Percentiles rank a stretch among this genome's conserved stretches.
These are phyloP conservation scores for Motacilla alba DNA, from an alignment of 2,113 vertebrate genomes.

Conservation along the genomic window DNA sequence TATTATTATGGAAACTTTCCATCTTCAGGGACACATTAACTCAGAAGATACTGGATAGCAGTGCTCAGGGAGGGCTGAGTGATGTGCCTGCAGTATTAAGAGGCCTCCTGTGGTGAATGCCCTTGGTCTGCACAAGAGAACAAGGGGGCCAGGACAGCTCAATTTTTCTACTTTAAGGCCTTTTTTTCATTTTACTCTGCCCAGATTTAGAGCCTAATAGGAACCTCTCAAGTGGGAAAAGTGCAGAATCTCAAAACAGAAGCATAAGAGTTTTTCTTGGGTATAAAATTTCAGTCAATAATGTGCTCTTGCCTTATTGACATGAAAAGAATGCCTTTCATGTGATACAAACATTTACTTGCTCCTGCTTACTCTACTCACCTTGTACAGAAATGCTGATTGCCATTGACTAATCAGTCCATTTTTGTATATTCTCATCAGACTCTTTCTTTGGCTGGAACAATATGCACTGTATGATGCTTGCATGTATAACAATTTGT, in stretches of 20 bases:
- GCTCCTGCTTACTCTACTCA: constrained; percentile 63
- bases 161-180: background rate
- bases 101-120: background rate
- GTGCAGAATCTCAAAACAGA: constrained; percentile 31
- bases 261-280: constrained; percentile 23
- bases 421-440: constrained; percentile 78
- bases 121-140: background rate
- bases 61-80: background rate
- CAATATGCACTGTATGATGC: constrained; percentile 76
- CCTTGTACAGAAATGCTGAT: constrained; percentile 64
- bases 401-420: constrained; percentile 68
- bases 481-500: constrained; percentile 78
- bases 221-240: constrained; percentile 41
- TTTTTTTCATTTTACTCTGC: background rate
- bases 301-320: constrained; percentile 51
- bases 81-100: background rate
- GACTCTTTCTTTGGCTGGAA: constrained; percentile 80
- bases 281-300: constrained; percentile 67
- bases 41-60: background rate
- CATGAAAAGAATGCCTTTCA: constrained; percentile 33
- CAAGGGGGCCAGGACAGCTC: background rate
- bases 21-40: background rate
- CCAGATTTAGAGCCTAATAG: background rate
- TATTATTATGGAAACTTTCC: background rate
- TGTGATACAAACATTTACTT: constrained; percentile 56